These are phyloP conservation scores for Polypedilum vanderplanki DNA, from an alignment of 1,140 invertebrate species.

Conservation along the genomic window DNA sequence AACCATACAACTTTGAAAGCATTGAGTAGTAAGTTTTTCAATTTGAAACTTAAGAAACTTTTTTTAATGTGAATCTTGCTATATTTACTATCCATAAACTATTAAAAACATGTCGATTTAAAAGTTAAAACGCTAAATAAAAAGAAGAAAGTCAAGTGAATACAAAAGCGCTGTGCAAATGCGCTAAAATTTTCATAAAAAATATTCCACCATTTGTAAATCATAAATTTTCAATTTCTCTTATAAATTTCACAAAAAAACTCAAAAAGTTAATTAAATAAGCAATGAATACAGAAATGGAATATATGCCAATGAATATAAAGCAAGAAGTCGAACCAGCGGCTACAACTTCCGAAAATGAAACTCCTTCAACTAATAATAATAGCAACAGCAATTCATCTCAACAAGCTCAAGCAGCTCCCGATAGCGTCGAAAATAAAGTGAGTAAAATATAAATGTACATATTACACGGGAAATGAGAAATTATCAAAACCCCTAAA, in stretches of 20 bases:
- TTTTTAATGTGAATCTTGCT: no score
- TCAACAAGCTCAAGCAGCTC: neutral
- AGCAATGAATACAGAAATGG: conserved; percentile 4
- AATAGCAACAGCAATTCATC: neutral
- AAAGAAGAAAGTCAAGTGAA: no score
- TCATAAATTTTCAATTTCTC: neutral
- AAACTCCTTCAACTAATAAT: neutral
- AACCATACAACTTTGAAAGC: no score
- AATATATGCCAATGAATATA: neutral
- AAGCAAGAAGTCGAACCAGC: neutral
- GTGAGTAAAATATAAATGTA: neutral
- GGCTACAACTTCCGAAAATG: neutral
- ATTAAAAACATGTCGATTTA: no score
- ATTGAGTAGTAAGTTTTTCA: no score
- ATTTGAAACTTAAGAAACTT: no score
- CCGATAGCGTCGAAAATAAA: neutral
- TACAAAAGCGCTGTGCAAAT: no score
- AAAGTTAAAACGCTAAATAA: no score
- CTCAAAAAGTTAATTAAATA: neutral
- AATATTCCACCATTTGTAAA: neutral
- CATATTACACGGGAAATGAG: no score
- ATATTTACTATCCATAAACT: no score
- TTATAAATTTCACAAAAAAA: neutral
- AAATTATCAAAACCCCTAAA: no score
- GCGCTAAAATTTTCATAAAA: neutral